Conservation (phyloP, 2,888 invertebrate species). For the Druceiella hillmani region DNA sequence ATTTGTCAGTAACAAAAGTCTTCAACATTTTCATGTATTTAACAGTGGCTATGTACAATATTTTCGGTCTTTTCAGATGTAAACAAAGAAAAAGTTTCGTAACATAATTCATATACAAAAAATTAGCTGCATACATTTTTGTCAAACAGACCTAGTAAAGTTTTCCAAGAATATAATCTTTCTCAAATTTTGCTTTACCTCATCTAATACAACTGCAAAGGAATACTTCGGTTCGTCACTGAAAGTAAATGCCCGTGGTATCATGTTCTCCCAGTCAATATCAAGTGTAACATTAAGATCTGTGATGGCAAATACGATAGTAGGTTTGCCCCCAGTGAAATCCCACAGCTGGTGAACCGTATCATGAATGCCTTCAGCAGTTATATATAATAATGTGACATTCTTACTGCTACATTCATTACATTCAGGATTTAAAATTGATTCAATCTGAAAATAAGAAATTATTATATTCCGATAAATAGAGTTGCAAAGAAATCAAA, state of each 20-base stretch:
- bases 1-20: too few species aligned
- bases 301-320: constrained; percentile 51
- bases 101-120: too few species aligned
- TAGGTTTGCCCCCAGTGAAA: constrained; percentile 53
- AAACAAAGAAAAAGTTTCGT: too few species aligned
- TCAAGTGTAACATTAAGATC: constrained; percentile 38
- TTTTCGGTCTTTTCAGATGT: too few species aligned
- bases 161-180: too few species aligned
- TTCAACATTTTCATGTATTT: too few species aligned
- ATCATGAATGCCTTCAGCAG: constrained; percentile 52
- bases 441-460: constrained; percentile 33
- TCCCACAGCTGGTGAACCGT: constrained; percentile 64
- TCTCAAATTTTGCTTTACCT: too few species aligned
- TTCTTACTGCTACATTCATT: constrained; percentile 30
- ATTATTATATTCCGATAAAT: too few species aligned
- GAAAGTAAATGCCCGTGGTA: constrained; percentile 35
- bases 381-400: constrained; percentile 46
- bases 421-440: constrained; percentile 38
- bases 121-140: too few species aligned
- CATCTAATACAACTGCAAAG: constrained; percentile 55
- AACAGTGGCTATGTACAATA: too few species aligned
- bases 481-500: too few species aligned
- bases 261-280: constrained; percentile 45
- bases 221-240: constrained; percentile 47
- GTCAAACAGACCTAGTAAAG: too few species aligned